Evolutionary conservation across 2,888 invertebrate genomes (phyloP).

Genomic region (Deladenus siricidicola): DNA sequence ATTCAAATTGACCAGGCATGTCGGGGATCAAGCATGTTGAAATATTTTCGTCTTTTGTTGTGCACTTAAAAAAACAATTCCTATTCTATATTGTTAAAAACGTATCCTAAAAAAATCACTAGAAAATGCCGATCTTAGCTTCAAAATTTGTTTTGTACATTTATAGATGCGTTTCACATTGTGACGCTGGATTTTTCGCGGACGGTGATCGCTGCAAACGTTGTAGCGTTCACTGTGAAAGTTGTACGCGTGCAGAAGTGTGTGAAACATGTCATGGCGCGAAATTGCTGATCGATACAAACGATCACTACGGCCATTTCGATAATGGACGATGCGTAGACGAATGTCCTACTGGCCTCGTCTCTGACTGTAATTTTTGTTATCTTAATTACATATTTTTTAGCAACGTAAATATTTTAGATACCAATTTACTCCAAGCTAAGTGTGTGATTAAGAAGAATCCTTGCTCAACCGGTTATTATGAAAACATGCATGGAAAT

Average conservation of each 20-base stretch:
- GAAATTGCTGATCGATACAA: slow-evolving; percentile 46
- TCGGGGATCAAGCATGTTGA: too few species aligned
- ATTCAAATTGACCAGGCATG: too few species aligned
- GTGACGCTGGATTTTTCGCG: slow-evolving; percentile 48
- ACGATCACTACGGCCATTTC: slow-evolving; percentile 39
- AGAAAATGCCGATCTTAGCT: too few species aligned
- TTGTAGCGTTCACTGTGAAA: slow-evolving; percentile 46
- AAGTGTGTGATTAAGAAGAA: slow-evolving; percentile 44
- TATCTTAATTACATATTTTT: background rate
- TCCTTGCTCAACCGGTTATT: slow-evolving; percentile 47
- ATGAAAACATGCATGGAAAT: slow-evolving; percentile 34
- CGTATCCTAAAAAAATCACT: too few species aligned
- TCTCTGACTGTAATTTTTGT: slow-evolving; percentile 48
- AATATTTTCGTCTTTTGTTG: too few species aligned
- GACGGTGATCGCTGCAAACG: slow-evolving; percentile 48
- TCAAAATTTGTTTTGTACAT: too few species aligned
- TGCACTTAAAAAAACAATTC: too few species aligned
- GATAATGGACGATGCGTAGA: slow-evolving; percentile 52
- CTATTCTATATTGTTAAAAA: too few species aligned
- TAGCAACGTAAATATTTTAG: slow-evolving; percentile 26
- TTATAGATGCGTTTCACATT: slow-evolving; percentile 47
- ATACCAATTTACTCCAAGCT: slow-evolving; percentile 47
- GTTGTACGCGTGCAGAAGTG: slow-evolving; percentile 44
- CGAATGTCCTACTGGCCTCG: slow-evolving; percentile 45
- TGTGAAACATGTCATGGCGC: slow-evolving; percentile 51